Base-by-base conservation (phyloP, 1,140 invertebrate genomes). In the Pygmarrhopalites habei region DNA sequence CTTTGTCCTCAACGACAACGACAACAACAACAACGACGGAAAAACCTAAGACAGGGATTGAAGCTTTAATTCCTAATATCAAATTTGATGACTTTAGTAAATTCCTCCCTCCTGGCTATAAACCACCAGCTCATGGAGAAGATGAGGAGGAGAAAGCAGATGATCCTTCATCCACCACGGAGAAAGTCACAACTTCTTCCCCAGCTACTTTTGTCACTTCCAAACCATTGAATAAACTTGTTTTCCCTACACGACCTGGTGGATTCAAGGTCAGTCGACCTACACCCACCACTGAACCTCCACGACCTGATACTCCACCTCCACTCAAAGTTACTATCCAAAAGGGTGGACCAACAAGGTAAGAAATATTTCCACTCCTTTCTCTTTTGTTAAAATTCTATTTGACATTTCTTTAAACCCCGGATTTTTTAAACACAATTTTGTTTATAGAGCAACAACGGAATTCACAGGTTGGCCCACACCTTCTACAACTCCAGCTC, bases 401-500 rank as follows among this genome's bases (percentile, higher is more conserved):
- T 56, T 66, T 66, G 43, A 7, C 35, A 39, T 39, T 7, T 39
- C 10, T 7, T 39, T 10, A 17, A 39, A 39, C 35, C 35, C 35
- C 17, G 35, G 7, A 39, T 7, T 39, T 49, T 10, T 12, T 15
- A 7, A 49, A 14, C 21, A n/a, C 23, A 10, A 49, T 49, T 68
- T 26, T 62, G 21, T 55, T 68, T 56, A 46, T 72, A 89, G 90
- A 75, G 85, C 85, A 49, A 89, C 87, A 17, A 92, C 89, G 1
- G 87, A 89, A 74, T 92, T 92, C 71, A 90, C 88, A 12, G 89
- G 89, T 19, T 92, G 89, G 89, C 88, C 89, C 14, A 87, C 88
- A 5, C 83, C 85, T 3, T 86, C 87, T 1, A 90, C 89, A 0
- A 90, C 87, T 0, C 88, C 88, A 5, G 82, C 82, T 5, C 75